Conservation (phyloP, 2,797 vertebrate genomes). For the Rallus crepitans region DNA sequence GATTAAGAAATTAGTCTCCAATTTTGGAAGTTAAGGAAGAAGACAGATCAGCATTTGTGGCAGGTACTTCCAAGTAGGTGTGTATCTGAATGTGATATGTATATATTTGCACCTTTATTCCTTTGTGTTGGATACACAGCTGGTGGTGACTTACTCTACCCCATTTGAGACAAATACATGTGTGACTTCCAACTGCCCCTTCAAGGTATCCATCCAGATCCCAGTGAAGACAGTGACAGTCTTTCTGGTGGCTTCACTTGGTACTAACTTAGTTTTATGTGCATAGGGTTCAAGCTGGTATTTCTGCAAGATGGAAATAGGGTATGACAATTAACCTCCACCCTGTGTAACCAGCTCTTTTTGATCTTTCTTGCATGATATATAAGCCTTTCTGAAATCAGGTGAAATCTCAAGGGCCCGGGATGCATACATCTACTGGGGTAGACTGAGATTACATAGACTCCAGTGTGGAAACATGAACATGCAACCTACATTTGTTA, state of each 20-base stretch:
- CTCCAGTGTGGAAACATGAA: background rate
- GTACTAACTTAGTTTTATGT: background rate
- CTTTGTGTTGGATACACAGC: background rate
- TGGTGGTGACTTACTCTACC: background rate
- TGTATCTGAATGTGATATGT: background rate
- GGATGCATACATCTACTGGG: background rate
- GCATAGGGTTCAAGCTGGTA: background rate
- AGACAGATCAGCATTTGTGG: background rate
- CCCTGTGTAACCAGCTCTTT: background rate
- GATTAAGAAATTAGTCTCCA: constrained; percentile 67
- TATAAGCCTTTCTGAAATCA: background rate
- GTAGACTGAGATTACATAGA: background rate
- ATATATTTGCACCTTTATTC: background rate
- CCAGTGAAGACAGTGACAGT: background rate
- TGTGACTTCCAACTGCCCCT: background rate
- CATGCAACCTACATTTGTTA: background rate
- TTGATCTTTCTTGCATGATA: background rate
- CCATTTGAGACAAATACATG: background rate
- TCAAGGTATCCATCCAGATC: background rate
- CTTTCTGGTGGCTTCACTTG: background rate
- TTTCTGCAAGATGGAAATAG: background rate
- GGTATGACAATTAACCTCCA: background rate
- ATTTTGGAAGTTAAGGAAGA: constrained; percentile 46
- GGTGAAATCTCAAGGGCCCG: background rate
- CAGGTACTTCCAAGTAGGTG: background rate